Evolutionary conservation across 2,888 invertebrate genomes (phyloP).

Genomic region (Patella pellucida): DNA sequence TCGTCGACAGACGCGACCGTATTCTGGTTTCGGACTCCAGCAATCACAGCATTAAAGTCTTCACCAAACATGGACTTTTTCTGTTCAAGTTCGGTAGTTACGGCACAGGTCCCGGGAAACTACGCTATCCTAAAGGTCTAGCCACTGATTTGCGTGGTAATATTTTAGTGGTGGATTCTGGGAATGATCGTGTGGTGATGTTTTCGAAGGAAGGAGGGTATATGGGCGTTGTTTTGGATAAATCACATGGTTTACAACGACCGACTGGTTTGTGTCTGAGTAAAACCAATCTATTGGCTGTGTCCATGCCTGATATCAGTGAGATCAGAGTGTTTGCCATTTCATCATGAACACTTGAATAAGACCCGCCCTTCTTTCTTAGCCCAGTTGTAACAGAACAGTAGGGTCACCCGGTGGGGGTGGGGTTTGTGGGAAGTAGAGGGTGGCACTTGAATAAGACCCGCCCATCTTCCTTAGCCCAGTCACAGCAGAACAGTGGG

Average conservation of each 20-base stretch:
- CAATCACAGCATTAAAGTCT: constrained; percentile 44
- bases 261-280: constrained; percentile 38
- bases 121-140: constrained; percentile 41
- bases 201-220: constrained; percentile 37
- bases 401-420: too few species aligned
- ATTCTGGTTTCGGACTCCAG: constrained; percentile 44
- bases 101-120: constrained; percentile 30
- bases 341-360: background rate
- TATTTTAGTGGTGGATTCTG: constrained; percentile 45
- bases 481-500: too few species aligned
- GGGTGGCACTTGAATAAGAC: too few species aligned
- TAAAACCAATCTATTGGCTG: constrained; percentile 31
- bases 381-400: too few species aligned
- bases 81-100: constrained; percentile 39
- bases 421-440: too few species aligned
- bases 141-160: constrained; percentile 28
- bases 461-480: too few species aligned
- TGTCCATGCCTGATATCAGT: constrained; percentile 40
- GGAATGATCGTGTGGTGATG: constrained; percentile 41
- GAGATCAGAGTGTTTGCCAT: constrained; percentile 31
- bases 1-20: constrained; percentile 30
- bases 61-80: constrained; percentile 36
- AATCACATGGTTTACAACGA: constrained; percentile 30
- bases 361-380: too few species aligned
- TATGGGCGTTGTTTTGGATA: constrained; percentile 26